Base-by-base conservation (phyloP, 2,113 vertebrate species). In the Numenius arquata region DNA sequence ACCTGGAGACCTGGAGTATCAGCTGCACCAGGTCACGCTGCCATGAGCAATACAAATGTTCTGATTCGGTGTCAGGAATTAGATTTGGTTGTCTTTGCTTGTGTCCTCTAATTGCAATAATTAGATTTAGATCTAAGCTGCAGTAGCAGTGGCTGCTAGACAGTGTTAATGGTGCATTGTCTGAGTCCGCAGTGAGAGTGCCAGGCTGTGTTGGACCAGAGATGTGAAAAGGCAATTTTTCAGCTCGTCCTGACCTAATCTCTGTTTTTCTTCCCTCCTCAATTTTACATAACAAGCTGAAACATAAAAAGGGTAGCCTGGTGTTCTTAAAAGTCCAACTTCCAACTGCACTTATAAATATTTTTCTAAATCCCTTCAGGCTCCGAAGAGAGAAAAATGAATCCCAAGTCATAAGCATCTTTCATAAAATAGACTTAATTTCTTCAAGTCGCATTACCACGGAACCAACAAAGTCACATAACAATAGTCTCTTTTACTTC, bases 361-460 rank as follows among this genome's bases (percentile, higher is more conserved):
- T 56, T 96, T 92, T 86, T 68, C 79, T 77, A 63, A 94, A 94
- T 88, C 59, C 72, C 53, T 75, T 29, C 76, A 89, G 76, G 94
- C 72, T 89, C 56, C 90, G 56, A 81, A 58, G 61, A 88, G 65
- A 84, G 72, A 67, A 91, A 74, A 59, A 74, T 5, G 68, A 94
- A 92, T 84, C 92, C 65, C 68, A 32, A 55, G 59, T 80, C 82
- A 70, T 85, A 93, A 80, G 29, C 25, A 67, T 47, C 65, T 93
- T 94, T 90, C 76, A 90, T 90, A 78, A 95, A 80, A 92, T 45
- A 87, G 90, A 67, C 16, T 93, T 92, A 71, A 67, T 68, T 34
- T 66, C 75, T 82, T 80, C 76, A 76, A 72, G 88, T n/a, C 0
- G 0, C 10, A 21, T 68, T 88, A 36, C n/a, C 1, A 11, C 36